Evolutionary conservation across 2,888 invertebrate species (phyloP), one percentile per base, ranked within the genome.

Genomic region (Bombylius major): DNA sequence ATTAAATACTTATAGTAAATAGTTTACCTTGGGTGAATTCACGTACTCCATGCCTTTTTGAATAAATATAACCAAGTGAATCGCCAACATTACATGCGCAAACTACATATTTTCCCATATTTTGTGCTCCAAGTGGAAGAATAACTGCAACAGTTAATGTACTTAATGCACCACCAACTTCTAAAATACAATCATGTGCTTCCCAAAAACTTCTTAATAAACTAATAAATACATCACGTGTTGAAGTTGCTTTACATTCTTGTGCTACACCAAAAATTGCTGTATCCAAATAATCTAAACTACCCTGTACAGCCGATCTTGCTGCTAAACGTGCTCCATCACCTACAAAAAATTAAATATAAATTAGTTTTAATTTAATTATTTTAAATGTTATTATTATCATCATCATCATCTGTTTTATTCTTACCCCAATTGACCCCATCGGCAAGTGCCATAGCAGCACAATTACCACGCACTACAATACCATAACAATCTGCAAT

Each of bases 51-150:
- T 76, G 71, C 63, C 77, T 79, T 66, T 82, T 82, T 11, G 83
- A 81, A 74, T 89, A 90, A 56, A 93, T 86, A 69, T 90, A 93
- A n/a, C 89, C 90, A 61, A 91, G 77, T 50, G 88, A 89, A 70
- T 93, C 92, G 1, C 92, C 92, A 31, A 93, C 90, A 71, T 92
- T 93, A 69, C 91, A 90, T 51, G 86, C 84, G 69, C 92, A 92
- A 46, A 88, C 87, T 50, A 87, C 78, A 67, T 83, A 84, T 64
- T 78, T 78, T 53, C 73, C 75, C 53, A 56, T 50, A 53, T 64
- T 51, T 31, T 62, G 56, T 54, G 60, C 53, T 58, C 36, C 67
- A 61, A 86, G 67, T 51, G 86, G 86, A 59, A 86, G 74, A 52
- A 91, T 79, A 32, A 89, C 80, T 51, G 88, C 87, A 14, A 88